Evolutionary conservation across 2,888 invertebrate species (phyloP).

Genomic region (Scaptomyza flava): DNA sequence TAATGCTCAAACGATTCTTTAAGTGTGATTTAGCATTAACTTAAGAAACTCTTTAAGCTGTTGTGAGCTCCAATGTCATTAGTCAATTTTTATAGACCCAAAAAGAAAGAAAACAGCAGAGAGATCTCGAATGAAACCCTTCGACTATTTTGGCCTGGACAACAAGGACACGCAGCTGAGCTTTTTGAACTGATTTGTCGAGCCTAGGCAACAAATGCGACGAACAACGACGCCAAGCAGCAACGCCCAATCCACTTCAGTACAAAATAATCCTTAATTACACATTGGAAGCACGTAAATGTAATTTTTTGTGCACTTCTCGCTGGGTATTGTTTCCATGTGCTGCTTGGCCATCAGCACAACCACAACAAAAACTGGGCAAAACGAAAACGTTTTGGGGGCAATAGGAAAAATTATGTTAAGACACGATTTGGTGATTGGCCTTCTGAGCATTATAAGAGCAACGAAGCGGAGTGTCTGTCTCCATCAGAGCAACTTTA

Average conservation of each 20-base stretch:
- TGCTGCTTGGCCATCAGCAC: background rate
- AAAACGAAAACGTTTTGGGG: constrained; percentile 7
- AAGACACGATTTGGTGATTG: constrained; percentile 78
- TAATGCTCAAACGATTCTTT: constrained; percentile 25
- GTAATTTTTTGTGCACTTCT: constrained; percentile 77
- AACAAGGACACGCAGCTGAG: constrained; percentile 72
- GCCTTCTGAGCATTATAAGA: constrained; percentile 56
- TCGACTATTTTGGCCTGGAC: constrained; percentile 33
- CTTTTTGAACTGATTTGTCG: constrained; percentile 74
- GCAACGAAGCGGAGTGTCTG: constrained; percentile 2
- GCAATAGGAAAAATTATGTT: constrained; percentile 69
- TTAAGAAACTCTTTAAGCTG: constrained; percentile 53
- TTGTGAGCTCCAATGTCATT: constrained; percentile 60
- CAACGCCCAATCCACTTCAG: constrained; percentile 63
- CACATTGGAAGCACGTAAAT: constrained; percentile 79
- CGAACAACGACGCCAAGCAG: background rate
- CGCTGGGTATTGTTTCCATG: constrained; percentile 48
- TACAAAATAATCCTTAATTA: constrained; percentile 79
- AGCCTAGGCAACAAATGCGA: constrained; percentile 67
- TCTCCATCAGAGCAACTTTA: constrained; percentile 45
- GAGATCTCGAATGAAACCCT: constrained; percentile 22
- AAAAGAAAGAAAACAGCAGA: constrained; percentile 21
- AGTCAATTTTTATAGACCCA: constrained; percentile 73
- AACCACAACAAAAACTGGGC: background rate
- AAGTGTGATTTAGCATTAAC: constrained; percentile 26